Percentiles rank a stretch among this genome's conserved stretches.
These are phyloP conservation scores for Drosophila paulistorum DNA, from an alignment of 1,140 invertebrate genomes.

Conservation along the genomic window DNA sequence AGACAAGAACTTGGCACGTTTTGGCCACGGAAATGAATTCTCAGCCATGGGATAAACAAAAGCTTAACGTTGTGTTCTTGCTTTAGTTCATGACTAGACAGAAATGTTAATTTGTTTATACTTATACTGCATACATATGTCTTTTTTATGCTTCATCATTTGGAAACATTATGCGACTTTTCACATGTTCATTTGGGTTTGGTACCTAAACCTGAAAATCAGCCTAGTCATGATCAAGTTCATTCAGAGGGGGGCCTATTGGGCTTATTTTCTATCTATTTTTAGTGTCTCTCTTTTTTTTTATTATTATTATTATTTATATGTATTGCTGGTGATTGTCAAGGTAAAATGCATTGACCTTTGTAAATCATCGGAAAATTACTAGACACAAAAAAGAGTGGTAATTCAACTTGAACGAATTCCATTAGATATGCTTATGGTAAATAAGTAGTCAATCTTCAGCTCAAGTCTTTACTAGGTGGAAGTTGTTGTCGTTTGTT, in stretches of 20 bases:
- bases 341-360: constrained; percentile 62
- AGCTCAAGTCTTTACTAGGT: no score
- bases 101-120: constrained; percentile 9
- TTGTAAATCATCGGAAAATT: constrained; percentile 43
- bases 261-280: constrained; percentile 24
- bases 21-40: constrained; percentile 22
- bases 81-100: constrained; percentile 2
- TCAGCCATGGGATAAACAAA: constrained; percentile 15
- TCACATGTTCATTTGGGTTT: neutral
- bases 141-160: constrained; percentile 23
- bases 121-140: neutral
- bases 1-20: constrained; percentile 9
- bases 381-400: constrained; percentile 29
- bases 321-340: constrained; percentile 47
- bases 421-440: constrained; percentile 31
- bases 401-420: constrained; percentile 24
- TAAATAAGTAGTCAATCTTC: neutral
- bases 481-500: no score
- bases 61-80: constrained; percentile 20
- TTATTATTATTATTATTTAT: no score
- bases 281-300: constrained; percentile 32
- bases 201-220: constrained; percentile 41
- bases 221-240: constrained; percentile 56
- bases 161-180: constrained; percentile 11
- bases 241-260: constrained; percentile 45